Percentiles rank a stretch among this genome's conserved stretches.
Evolutionary conservation across 2,797 vertebrate genomes (phyloP).

Genomic region (Salmo trutta): DNA sequence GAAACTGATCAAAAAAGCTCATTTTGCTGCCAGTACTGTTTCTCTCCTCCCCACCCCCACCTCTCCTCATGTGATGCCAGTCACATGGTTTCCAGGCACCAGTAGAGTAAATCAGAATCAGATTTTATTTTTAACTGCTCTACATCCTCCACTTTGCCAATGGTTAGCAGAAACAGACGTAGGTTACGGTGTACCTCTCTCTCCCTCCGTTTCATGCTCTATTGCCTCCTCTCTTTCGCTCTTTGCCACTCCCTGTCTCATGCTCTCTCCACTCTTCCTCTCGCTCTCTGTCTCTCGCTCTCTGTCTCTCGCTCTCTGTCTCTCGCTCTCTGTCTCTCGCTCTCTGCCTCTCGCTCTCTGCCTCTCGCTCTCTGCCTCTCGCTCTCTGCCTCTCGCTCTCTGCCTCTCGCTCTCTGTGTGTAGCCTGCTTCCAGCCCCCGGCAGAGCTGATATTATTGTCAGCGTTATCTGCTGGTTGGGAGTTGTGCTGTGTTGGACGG

Average conservation of each 20-base stretch:
- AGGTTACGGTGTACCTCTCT: conserved; percentile 28
- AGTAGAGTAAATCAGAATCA: conserved; percentile 79
- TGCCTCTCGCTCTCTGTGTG: conserved; percentile 24
- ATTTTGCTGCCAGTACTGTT: conserved; percentile 56
- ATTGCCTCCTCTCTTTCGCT: conserved; percentile 14
- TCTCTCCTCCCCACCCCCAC: conserved; percentile 27
- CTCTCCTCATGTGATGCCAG: conserved; percentile 74
- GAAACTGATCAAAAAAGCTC: conserved; percentile 77
- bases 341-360: conserved; percentile 1
- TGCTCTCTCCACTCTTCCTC: conserved; percentile 17
- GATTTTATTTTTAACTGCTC: conserved; percentile 79
- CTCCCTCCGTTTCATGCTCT: conserved; percentile 23
- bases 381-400: conserved; percentile 31
- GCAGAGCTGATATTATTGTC: conserved; percentile 34
- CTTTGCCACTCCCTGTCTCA: conserved; percentile 26
- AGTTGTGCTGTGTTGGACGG: conserved; percentile 32
- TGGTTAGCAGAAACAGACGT: conserved; percentile 51
- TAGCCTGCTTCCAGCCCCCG: conserved; percentile 13
- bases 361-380: conserved; percentile 15
- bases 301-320: neutral
- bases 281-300: too few species aligned
- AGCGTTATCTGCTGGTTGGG: conserved; percentile 43
- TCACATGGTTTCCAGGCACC: conserved; percentile 81
- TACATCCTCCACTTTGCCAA: conserved; percentile 67
- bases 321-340: conserved; percentile 26